phyloP scores from a whole-genome alignment of 2,888 invertebrate genomes.

The Oegoconia quadripuncta region DNA sequence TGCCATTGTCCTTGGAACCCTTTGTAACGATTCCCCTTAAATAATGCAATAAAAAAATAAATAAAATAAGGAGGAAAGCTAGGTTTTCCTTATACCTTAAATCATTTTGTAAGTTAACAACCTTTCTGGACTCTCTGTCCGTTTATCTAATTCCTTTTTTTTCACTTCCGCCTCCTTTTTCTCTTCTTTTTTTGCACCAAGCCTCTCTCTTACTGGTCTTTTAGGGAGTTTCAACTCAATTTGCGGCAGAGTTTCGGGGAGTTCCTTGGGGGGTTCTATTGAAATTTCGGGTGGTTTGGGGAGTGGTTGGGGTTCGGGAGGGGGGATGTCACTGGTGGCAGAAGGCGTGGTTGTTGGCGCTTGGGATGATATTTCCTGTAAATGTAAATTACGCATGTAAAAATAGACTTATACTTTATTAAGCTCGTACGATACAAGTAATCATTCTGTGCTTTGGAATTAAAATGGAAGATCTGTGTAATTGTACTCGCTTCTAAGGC shows the following conservation, averaged over 20 bases:
- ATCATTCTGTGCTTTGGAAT: no score
- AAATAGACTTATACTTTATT: neutral
- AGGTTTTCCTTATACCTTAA: constrained; percentile 44
- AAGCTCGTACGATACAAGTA: no score
- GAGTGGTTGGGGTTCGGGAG: constrained; percentile 13
- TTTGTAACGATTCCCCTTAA: neutral
- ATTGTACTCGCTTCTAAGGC: no score
- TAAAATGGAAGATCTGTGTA: no score
- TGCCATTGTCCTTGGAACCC: no score
- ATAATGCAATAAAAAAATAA: constrained; percentile 47
- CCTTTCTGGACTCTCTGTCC: constrained; percentile 65
- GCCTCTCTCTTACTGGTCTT: constrained; percentile 65
- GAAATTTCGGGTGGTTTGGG: constrained; percentile 19
- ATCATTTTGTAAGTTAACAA: constrained; percentile 48
- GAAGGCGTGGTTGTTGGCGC: constrained; percentile 45
- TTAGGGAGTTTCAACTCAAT: constrained; percentile 72
- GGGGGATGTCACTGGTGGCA: constrained; percentile 25
- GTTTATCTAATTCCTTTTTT: constrained; percentile 35
- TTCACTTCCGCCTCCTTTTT: constrained; percentile 37
- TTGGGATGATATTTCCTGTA: constrained; percentile 60
- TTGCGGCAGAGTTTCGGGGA: constrained; percentile 58
- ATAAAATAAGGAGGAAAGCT: constrained; percentile 14
- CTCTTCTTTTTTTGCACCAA: constrained; percentile 49
- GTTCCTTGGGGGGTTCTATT: constrained; percentile 32
- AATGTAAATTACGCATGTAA: constrained; percentile 9